Evolutionary conservation across 2,797 vertebrate species (phyloP).

Genomic region (Gobionotothen gibberifrons): DNA sequence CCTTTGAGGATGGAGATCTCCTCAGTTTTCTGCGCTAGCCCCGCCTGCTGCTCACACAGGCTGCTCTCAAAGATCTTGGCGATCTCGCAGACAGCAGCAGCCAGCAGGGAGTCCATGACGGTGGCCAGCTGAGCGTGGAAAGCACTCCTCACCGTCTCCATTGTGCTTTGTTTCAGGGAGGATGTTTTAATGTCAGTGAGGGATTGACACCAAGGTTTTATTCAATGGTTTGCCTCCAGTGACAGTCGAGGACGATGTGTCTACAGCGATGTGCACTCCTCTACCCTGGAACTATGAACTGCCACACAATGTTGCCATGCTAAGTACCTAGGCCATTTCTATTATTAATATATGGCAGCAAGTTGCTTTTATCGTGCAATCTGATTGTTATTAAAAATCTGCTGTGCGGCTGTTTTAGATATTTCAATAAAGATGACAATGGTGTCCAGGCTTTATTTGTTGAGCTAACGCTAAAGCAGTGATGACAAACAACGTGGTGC

Average conservation of each 20-base stretch:
- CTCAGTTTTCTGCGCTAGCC: conserved; percentile 71
- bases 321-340: conserved; percentile 7
- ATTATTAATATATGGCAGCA: neutral
- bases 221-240: conserved; percentile 7
- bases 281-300: conserved; percentile 35
- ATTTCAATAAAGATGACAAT: neutral
- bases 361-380: neutral
- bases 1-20: conserved; percentile 75
- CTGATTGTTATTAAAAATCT: neutral
- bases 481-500: conserved; percentile 4
- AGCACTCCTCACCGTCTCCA: conserved; percentile 73
- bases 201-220: conserved; percentile 11
- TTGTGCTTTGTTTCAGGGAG: conserved; percentile 33
- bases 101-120: conserved; percentile 82
- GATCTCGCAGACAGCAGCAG: conserved; percentile 81
- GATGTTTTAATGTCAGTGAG: neutral
- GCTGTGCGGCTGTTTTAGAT: neutral
- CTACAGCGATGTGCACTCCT: conserved; percentile 32
- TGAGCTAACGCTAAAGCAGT: neutral
- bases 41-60: conserved; percentile 80
- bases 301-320: conserved; percentile 54
- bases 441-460: neutral
- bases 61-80: conserved; percentile 82
- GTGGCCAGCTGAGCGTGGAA: conserved; percentile 81
- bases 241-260: conserved; percentile 4